Evolutionary conservation across 1,140 invertebrate genomes (phyloP), one percentile per base, ranked within the genome.

Genomic region (Brachionus rubens): DNA sequence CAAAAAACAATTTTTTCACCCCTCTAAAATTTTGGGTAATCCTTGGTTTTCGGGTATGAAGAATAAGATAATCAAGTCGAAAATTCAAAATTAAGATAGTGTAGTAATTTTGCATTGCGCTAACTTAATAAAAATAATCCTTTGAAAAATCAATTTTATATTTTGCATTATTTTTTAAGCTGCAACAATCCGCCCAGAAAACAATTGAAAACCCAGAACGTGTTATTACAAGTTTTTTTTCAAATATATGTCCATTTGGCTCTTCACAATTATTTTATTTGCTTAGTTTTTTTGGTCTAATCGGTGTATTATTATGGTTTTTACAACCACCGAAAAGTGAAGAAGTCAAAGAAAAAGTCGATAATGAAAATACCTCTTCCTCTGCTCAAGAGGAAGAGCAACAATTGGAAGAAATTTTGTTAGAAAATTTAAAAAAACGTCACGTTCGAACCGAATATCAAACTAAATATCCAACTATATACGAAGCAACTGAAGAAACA

Each of bases 291-390:
- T 33, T 72, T 28, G 50, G 68, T 40, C 19, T 72, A 40, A 50
- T 72, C 43, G 68, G 68, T 33, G 30, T 72, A 33, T 72, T 72
- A 9, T n/a, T 72, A 14, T 72, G 68, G 68, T 41, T 72, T 33
- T 48, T 54, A 40, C 68, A 72, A 30, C 68, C 59, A 3, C 43
- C 59, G 3, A 54, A 48, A 40, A 47, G 21, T n/a, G 14, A 50
- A 24, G 46, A 50, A 7, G 12, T 21, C 3, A 5, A 50, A 50
- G 16, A 10, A 1, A 16, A 48, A 50, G 24, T 26, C 48, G 21
- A 40, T 14, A 28, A 48, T 3, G 19, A 33, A 48, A 9, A 1
- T 12, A n/a, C 24, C 24, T 72, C 46, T 12, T 72, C 68, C 68
- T 72, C 68, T 52, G 12, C 28, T 24, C n/a, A 46, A 24, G 59